These are phyloP conservation scores for Megalonaias nervosa DNA, from an alignment of 1,140 invertebrate genomes.

Conservation along the genomic window DNA sequence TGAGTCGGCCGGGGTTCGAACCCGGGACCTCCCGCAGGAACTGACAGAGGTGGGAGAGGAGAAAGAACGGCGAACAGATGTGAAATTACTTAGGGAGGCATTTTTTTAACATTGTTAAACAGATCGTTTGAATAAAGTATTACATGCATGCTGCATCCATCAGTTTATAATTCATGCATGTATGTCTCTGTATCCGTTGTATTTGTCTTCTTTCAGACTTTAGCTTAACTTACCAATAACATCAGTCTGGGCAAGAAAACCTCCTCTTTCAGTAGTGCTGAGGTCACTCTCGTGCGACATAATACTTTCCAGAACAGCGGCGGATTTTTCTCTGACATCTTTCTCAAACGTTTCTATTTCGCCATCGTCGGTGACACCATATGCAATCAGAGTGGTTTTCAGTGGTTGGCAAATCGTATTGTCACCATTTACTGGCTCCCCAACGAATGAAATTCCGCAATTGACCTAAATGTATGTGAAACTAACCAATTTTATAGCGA, in stretches of 20 bases:
- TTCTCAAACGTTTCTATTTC: slow-evolving; percentile 5
- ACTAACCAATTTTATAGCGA: too few species aligned
- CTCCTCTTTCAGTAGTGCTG: slow-evolving; percentile 36
- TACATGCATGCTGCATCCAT: too few species aligned
- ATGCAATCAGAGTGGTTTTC: slow-evolving; percentile 36
- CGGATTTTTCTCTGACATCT: slow-evolving; percentile 16
- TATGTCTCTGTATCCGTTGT: too few species aligned
- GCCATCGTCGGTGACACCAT: slow-evolving; percentile 14
- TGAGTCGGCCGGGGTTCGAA: too few species aligned
- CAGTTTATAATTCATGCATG: too few species aligned
- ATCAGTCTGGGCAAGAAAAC: slow-evolving; percentile 45
- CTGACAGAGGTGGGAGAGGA: too few species aligned
- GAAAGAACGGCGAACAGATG: too few species aligned
- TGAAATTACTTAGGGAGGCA: too few species aligned
- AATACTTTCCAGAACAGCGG: slow-evolving; percentile 33
- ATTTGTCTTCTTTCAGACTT: too few species aligned
- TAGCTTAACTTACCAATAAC: slow-evolving; percentile 41
- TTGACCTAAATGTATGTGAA: neutral
- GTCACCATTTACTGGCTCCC: slow-evolving; percentile 45
- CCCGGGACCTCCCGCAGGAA: too few species aligned
- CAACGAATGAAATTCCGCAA: slow-evolving; percentile 35
- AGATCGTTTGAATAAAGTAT: too few species aligned
- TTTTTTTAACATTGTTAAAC: too few species aligned
- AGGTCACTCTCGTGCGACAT: slow-evolving; percentile 38
- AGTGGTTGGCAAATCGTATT: slow-evolving; percentile 43